Evolutionary conservation across 35 echinoderm and acorn worm genomes (phyloP), one percentile per base, ranked within the genome.

Genomic region (Lytechinus pictus): DNA sequence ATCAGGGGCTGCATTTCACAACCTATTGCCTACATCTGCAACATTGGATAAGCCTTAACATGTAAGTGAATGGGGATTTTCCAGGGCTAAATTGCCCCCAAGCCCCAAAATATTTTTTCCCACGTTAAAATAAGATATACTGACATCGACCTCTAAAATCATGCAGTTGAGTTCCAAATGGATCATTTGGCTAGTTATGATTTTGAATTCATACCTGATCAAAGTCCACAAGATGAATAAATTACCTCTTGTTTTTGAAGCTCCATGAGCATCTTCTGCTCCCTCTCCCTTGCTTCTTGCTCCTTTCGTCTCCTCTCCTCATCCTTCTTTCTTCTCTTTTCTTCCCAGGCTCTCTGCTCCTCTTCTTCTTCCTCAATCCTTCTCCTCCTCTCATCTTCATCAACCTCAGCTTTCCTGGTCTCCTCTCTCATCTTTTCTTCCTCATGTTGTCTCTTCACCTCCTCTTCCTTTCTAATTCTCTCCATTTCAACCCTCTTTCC

Each of bases 201-300:
- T 89, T 10, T 33, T 89, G 52, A 52, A 8, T 9, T 89, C 52
- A 28, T 9, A 1, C 52, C 27, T 10, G 0, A 89, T 52, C 33
- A 44, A 89, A 33, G n/a, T 89, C 27, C 5, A 93, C 10, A 27
- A 94, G 66, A 24, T 24, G 14, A n/a, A 27, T n/a, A 58, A 79
- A 14, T 57, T 27, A 95, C 95, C 95, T 96, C 97, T 89, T 98
- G 97, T 95, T 94, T 92, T 91, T 98, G 97, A 61, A 98, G 86
- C 95, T 96, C 92, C 92, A 98, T 29, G 44, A 98, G 87, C 96
- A 96, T 98, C 87, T 94, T 94, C 10, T 96, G 91, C 54, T 98
- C 97, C 86, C 97, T 98, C 58, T 98, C 95, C 87, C 97, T 98
- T 16, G 97, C 97, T 57, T 98, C 97, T 27, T 94, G 89, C 29